phyloP scores from a whole-genome alignment of 2,113 vertebrate species.

The Colinus virginianus region DNA sequence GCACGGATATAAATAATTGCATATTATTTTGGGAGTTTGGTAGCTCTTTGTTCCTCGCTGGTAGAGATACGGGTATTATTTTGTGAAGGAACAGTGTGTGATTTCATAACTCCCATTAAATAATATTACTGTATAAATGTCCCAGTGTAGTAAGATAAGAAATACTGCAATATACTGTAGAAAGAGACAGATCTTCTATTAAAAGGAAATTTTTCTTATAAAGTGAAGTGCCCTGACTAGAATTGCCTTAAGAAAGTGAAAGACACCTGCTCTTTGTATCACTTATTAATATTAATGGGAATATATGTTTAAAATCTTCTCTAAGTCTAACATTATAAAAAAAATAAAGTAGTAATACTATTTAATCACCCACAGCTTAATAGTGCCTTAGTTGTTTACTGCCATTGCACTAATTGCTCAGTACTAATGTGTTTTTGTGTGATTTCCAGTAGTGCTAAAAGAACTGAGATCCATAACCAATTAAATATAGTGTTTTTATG shows the following conservation, averaged over 20 bases:
- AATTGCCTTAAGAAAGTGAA: conserved; percentile 63
- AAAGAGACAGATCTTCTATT: conserved; percentile 25
- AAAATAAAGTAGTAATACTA: conserved; percentile 85
- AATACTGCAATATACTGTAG: conserved; percentile 46
- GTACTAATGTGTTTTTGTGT: conserved; percentile 87
- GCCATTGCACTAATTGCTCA: conserved; percentile 84
- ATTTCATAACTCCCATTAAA: conserved; percentile 79
- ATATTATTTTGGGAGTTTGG: conserved; percentile 67
- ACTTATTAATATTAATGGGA: conserved; percentile 68
- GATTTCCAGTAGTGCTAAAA: conserved; percentile 87
- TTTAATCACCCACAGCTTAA: conserved; percentile 89
- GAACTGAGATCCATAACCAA: conserved; percentile 87
- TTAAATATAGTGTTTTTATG: conserved; percentile 86
- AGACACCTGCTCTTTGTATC: conserved; percentile 77
- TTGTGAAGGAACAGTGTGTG: conserved; percentile 65
- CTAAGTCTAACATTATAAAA: conserved; percentile 81
- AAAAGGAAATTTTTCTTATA: conserved; percentile 39
- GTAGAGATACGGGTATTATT: conserved; percentile 74
- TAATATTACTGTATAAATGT: conserved; percentile 79
- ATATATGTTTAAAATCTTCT: conserved; percentile 75
- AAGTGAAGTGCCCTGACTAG: conserved; percentile 46
- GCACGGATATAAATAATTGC: conserved; percentile 55
- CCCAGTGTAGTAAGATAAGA: conserved; percentile 66
- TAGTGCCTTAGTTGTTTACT: conserved; percentile 86
- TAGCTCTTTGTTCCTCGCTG: conserved; percentile 70